Conservation (phyloP, 2,113 vertebrate genomes). For the Gymnocephalus cernua region DNA sequence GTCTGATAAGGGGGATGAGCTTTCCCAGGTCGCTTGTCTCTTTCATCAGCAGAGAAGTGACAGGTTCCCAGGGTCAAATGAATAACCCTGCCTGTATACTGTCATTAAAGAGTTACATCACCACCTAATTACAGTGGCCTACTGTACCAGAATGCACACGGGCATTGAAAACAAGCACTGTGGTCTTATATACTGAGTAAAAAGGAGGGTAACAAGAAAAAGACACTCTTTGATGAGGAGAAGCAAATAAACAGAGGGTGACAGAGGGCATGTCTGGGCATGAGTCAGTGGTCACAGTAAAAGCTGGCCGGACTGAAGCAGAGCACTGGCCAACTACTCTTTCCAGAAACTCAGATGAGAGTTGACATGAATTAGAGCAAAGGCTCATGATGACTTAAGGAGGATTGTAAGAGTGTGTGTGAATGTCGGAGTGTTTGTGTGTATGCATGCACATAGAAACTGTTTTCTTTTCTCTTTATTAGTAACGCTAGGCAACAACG, state of each 20-base stretch:
- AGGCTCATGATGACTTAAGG: conserved; percentile 30
- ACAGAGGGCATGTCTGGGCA: conserved; percentile 71
- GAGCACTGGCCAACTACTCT: conserved; percentile 45
- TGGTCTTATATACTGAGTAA: conserved; percentile 37
- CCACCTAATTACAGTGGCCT: conserved; percentile 70
- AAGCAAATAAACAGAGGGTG: conserved; percentile 49
- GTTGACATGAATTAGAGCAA: conserved; percentile 61
- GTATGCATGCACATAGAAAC: conserved; percentile 33
- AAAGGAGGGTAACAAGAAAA: conserved; percentile 41
- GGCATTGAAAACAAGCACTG: conserved; percentile 32
- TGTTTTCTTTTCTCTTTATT: conserved; percentile 62
- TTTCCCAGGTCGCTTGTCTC: conserved; percentile 78
- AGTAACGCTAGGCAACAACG: conserved; percentile 65
- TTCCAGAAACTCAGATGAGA: conserved; percentile 67
- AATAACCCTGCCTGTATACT: conserved; percentile 70
- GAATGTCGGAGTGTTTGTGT: conserved; percentile 13
- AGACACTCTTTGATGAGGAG: conserved; percentile 54
- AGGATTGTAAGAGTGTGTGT: conserved; percentile 25
- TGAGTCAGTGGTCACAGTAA: conserved; percentile 72
- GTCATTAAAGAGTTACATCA: conserved; percentile 80
- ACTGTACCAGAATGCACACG: conserved; percentile 23
- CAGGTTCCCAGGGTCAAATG: conserved; percentile 82
- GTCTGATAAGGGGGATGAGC: conserved; percentile 79
- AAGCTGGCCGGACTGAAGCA: conserved; percentile 55
- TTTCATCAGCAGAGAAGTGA: conserved; percentile 80